Conservation (phyloP, 2,113 vertebrate species). For the Pipra filicauda region DNA sequence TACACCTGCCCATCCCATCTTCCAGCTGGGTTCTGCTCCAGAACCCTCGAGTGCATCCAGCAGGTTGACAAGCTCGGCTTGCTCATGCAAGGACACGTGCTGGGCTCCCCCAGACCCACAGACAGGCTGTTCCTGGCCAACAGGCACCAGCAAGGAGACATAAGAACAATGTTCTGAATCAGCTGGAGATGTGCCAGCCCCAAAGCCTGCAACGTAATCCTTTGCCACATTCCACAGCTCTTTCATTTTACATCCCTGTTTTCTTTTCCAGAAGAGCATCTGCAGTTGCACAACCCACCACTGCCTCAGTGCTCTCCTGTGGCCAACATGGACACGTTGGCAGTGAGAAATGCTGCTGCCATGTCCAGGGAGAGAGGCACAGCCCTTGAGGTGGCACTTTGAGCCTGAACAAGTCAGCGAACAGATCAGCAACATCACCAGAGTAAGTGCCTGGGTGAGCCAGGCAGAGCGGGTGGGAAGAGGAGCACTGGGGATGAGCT, state of each 20-base stretch:
- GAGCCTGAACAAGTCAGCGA: background rate
- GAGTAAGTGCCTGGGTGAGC: fast-evolving
- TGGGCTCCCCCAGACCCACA: background rate
- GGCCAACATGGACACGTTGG: background rate
- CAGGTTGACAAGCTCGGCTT: background rate
- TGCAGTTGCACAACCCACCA: fast-evolving
- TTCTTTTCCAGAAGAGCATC: background rate
- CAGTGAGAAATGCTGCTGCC: background rate
- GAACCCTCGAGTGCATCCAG: fast-evolving
- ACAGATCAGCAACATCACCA: background rate
- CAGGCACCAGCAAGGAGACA: background rate
- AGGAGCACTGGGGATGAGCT: background rate
- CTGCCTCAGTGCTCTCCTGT: background rate
- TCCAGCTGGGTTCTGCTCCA: background rate
- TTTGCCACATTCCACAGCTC: fast-evolving
- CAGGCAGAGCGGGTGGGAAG: fast-evolving
- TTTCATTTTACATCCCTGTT: background rate
- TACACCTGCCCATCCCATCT: background rate
- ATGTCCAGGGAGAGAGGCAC: background rate
- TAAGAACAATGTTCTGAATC: fast-evolving
- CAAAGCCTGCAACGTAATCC: background rate
- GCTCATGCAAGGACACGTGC: fast-evolving
- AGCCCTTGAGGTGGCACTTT: too few relatives aligned
- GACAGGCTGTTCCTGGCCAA: background rate
- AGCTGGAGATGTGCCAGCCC: background rate